These are phyloP conservation scores for Gymnothorax javanicus DNA, from an alignment of 2,797 vertebrate species.

Conservation along the genomic window DNA sequence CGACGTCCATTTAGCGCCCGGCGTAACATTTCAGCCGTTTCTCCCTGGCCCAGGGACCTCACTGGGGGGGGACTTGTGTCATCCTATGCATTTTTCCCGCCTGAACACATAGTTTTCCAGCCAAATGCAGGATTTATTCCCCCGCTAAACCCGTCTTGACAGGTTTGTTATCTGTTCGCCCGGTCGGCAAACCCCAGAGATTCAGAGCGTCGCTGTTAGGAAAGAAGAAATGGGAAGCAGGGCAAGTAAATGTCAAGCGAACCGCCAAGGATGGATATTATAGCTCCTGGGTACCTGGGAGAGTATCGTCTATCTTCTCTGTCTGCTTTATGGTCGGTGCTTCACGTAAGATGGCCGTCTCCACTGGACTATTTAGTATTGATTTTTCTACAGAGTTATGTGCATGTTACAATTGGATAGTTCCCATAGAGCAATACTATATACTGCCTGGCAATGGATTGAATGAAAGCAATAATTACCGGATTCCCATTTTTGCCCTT, in stretches of 20 bases:
- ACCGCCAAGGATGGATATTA: constrained; percentile 87
- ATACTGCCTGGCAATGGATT: constrained; percentile 41
- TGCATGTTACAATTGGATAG: constrained; percentile 51
- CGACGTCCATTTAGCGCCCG: constrained; percentile 67
- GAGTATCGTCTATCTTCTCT: constrained; percentile 78
- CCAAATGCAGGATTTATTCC: constrained; percentile 78
- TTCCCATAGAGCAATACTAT: constrained; percentile 45
- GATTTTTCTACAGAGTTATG: constrained; percentile 68
- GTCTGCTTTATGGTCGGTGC: constrained; percentile 79
- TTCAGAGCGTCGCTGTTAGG: constrained; percentile 76
- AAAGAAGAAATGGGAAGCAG: constrained; percentile 75
- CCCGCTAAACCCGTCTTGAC: constrained; percentile 81
- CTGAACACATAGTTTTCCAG: constrained; percentile 83
- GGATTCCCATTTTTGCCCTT: constrained; percentile 13
- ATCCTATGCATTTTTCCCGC: constrained; percentile 70
- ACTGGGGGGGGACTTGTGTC: constrained; percentile 76
- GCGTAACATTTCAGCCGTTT: constrained; percentile 74
- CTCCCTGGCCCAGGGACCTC: constrained; percentile 63
- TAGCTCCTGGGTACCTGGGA: constrained; percentile 83
- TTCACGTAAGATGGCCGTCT: constrained; percentile 76
- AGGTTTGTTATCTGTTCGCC: constrained; percentile 91
- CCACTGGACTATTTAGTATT: constrained; percentile 68
- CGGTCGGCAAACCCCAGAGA: constrained; percentile 80
- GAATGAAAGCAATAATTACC: constrained; percentile 48
- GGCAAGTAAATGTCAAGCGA: constrained; percentile 91